Conservation (phyloP, 2,888 invertebrate genomes). For the Drosophila yooni region DNA sequence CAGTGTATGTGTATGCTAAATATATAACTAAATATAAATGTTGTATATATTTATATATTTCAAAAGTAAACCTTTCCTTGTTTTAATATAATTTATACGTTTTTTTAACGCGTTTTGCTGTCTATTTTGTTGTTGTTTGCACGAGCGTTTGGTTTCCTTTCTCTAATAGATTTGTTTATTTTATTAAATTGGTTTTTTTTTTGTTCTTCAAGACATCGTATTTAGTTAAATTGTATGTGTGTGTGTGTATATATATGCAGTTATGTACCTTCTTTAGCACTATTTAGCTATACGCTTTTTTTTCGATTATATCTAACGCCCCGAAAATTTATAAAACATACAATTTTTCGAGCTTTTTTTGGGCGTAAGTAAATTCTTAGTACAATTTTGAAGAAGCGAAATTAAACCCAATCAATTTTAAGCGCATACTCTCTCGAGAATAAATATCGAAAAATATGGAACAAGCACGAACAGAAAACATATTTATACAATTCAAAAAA, state of each 20-base stretch:
- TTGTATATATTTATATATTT: slow-evolving; percentile 70
- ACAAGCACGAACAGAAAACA: slow-evolving; percentile 63
- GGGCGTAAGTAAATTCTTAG: slow-evolving; percentile 47
- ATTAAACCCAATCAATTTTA: slow-evolving; percentile 40
- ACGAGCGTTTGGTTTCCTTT: slow-evolving; percentile 52
- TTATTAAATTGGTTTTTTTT: slow-evolving; percentile 2
- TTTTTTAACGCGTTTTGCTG: slow-evolving; percentile 40
- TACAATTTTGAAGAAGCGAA: slow-evolving; percentile 28
- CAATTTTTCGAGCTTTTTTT: slow-evolving; percentile 16
- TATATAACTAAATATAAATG: slow-evolving; percentile 83
- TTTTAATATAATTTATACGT: slow-evolving; percentile 52
- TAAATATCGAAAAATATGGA: slow-evolving; percentile 52
- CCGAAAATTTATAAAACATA: slow-evolving; percentile 21
- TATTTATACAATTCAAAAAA: slow-evolving; percentile 36
- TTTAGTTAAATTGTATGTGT: slow-evolving; percentile 43
- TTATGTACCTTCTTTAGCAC: slow-evolving; percentile 54
- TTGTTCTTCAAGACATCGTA: slow-evolving; percentile 59
- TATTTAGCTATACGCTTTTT: slow-evolving; percentile 47
- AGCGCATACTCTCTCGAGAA: slow-evolving; percentile 36
- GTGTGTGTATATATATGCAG: slow-evolving; percentile 28
- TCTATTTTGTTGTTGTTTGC: slow-evolving; percentile 51
- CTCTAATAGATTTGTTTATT: slow-evolving; percentile 29
- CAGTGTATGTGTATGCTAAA: slow-evolving; percentile 78
- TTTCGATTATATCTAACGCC: slow-evolving; percentile 46
- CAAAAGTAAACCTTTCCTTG: slow-evolving; percentile 76